These are phyloP conservation scores for Neodiprion virginianus DNA, from an alignment of 1,140 invertebrate genomes.

Conservation along the genomic window DNA sequence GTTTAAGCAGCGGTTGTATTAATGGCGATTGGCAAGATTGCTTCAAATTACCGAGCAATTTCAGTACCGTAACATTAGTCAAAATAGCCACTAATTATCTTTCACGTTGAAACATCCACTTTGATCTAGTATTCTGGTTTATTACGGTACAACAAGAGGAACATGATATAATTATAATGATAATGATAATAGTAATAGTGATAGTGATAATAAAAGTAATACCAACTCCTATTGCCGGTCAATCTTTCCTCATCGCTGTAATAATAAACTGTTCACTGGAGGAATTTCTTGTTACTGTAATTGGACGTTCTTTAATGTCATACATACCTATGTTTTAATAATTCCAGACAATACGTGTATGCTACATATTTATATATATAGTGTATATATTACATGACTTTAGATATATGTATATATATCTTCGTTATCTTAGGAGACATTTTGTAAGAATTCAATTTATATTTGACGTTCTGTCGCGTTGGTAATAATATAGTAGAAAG, in stretches of 20 bases:
- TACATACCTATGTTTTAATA: no score
- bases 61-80: constrained; percentile 28
- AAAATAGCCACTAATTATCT: constrained; percentile 33
- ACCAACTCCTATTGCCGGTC: neutral
- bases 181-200: neutral
- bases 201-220: constrained; percentile 8
- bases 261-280: neutral
- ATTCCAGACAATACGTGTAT: no score
- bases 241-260: neutral
- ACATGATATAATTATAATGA: neutral
- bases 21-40: constrained; percentile 30
- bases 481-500: no score
- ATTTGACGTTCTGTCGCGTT: no score
- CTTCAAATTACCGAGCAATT: constrained; percentile 34
- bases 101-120: constrained; percentile 9
- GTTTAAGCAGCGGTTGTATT: constrained; percentile 31
- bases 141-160: neutral
- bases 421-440: no score
- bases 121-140: constrained; percentile 9
- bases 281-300: neutral
- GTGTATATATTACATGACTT: no score
- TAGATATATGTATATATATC: no score
- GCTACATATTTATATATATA: no score
- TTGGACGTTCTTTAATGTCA: neutral
- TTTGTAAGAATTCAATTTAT: no score